These are phyloP conservation scores for Thecocarcelia acutangulata DNA, from an alignment of 2,888 invertebrate genomes.

Conservation along the genomic window DNA sequence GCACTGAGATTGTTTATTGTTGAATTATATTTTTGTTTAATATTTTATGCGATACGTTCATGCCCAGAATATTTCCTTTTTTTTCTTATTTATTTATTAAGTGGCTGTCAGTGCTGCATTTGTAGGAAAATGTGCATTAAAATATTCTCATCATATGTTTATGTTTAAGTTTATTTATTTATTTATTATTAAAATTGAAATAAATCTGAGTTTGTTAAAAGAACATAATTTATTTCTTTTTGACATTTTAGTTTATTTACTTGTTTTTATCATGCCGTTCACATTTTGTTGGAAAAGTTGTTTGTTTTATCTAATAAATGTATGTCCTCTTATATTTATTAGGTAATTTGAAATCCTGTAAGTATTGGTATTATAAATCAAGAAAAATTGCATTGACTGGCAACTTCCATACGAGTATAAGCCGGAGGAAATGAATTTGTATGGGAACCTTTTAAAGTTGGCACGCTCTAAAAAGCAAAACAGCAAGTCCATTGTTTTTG, in stretches of 20 bases:
- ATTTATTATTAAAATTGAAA: conserved; percentile 55
- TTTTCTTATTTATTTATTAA: conserved; percentile 12
- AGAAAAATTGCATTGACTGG: no score
- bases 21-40: conserved; percentile 37
- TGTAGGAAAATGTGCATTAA: conserved; percentile 9
- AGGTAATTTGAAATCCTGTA: no score
- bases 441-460: no score
- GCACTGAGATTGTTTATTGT: conserved; percentile 44
- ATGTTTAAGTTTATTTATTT: conserved; percentile 49
- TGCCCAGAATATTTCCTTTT: conserved; percentile 41
- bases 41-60: conserved; percentile 52
- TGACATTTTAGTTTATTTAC: conserved; percentile 28
- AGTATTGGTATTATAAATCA: no score
- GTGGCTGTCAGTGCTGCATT: conserved; percentile 34
- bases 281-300: neutral
- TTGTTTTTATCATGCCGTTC: conserved; percentile 13
- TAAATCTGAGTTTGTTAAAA: conserved; percentile 46
- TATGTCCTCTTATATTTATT: no score
- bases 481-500: no score
- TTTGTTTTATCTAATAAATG: no score
- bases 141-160: conserved; percentile 48
- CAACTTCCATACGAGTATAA: no score
- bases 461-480: no score
- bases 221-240: conserved; percentile 9
- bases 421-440: no score